Conservation (phyloP, 2,888 invertebrate species). For the Automeris io region DNA sequence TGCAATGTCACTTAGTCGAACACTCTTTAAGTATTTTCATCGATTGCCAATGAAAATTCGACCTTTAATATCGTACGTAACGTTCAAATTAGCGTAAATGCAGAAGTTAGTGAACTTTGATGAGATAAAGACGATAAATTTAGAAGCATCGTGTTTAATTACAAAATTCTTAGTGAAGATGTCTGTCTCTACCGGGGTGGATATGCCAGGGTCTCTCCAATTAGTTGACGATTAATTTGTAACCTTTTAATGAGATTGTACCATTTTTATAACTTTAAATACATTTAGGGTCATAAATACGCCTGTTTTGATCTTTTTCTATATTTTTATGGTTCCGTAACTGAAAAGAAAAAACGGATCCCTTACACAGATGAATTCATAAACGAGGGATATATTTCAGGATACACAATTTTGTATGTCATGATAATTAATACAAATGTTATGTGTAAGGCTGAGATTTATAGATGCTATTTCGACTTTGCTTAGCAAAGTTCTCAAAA, state of each 20-base stretch:
- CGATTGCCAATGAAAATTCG: constrained; percentile 17
- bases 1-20: constrained; percentile 13
- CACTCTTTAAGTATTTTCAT: constrained; percentile 8
- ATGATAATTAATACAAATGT: too few relatives aligned
- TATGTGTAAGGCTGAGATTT: too few relatives aligned
- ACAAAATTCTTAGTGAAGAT: constrained; percentile 10
- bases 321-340: too few relatives aligned
- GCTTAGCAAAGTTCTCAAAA: too few relatives aligned
- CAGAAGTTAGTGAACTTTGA: constrained; percentile 28
- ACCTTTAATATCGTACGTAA: constrained; percentile 17
- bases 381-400: too few relatives aligned
- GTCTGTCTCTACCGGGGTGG: constrained; percentile 10
- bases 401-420: too few relatives aligned
- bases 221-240: constrained; percentile 60
- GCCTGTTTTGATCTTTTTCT: too few relatives aligned
- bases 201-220: constrained; percentile 25
- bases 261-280: too few relatives aligned
- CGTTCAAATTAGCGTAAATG: constrained; percentile 26
- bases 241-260: constrained; percentile 56
- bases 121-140: constrained; percentile 9
- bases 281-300: too few relatives aligned
- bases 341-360: too few relatives aligned
- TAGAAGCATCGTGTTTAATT: constrained; percentile 9
- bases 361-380: too few relatives aligned
- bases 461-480: too few relatives aligned